Base-by-base conservation (phyloP, 2,888 invertebrate genomes). In the Aradus depressus region DNA sequence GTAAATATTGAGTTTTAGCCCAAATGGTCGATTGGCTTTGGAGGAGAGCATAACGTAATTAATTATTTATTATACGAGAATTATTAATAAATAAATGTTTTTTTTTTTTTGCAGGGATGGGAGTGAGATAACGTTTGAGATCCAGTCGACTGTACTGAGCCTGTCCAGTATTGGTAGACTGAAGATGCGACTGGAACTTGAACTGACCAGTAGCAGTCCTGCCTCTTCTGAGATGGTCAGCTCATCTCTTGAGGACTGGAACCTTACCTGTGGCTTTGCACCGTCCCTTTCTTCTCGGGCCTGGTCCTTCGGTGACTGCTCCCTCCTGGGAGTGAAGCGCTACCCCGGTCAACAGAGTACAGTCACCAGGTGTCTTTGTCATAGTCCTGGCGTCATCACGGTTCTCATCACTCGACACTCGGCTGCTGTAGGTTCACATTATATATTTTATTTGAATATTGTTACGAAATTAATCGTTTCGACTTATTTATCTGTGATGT, bases 291-390 rank as follows among this genome's bases (percentile, higher is more conserved):
- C 72, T 34, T 74, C 75, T 50, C 70, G 25, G 18, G 47, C 72
- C 3, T 81, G 80, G 80, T 74, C 77, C 61, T 72, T 79, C 42
- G 72, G 75, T 58, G 67, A 71, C 44, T 81, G 80, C 64, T 52
- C 54, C 22, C 21, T 25, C 26, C n/a, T n/a, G n/a, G n/a, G n/a
- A n/a, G 26, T 47, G 26, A 21, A 19, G 12, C 35, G 47, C 6
- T 42, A 53, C 18, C 44, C 32, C 19, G 37, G 39, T 3, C 43
- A 47, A 12, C 47, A 47, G 10, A 43, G 37, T 48, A 72, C 70
- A 52, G 67, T 70, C 45, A 76, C 77, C 1, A 70, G 74, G 53
- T 81, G 81, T 64, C 68, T 74, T 35, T 81, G 81, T 60, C 72
- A 75, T 4, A 70, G 70, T 51, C 71, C 73, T n/a, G 80, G 80